A percentile compares a stretch with the other conserved stretches of the same genome.
phyloP scores from a whole-genome alignment of 2,113 vertebrate species.

The Sakesphorus luctuosus region DNA sequence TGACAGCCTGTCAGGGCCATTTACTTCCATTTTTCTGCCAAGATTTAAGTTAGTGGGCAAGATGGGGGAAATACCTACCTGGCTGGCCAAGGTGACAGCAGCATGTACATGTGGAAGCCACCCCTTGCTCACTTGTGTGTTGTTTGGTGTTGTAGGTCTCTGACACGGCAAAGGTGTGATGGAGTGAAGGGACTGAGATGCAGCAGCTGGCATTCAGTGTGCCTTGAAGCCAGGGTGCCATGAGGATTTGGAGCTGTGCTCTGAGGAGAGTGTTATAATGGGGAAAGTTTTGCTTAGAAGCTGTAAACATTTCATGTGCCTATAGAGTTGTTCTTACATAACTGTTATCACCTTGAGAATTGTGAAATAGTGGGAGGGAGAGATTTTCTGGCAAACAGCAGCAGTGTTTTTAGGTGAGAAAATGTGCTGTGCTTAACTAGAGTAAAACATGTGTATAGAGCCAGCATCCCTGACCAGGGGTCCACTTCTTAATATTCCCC shows the following conservation, averaged over 20 bases:
- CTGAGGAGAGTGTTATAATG: background rate
- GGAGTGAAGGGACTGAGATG: fast-evolving
- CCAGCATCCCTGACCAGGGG: background rate
- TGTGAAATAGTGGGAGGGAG: constrained; percentile 14
- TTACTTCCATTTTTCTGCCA: background rate
- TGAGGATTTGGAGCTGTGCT: background rate
- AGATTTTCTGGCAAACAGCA: background rate
- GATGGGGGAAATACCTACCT: background rate
- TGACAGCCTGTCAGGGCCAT: background rate
- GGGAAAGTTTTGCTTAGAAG: background rate
- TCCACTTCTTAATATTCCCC: background rate
- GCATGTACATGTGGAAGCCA: background rate
- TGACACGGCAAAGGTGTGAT: background rate
- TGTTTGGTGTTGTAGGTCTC: background rate
- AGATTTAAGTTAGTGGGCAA: background rate
- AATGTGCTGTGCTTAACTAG: background rate
- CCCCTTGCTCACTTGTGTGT: fast-evolving
- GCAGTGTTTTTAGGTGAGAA: background rate
- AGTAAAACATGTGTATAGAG: background rate
- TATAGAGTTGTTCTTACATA: background rate
- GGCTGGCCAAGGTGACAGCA: background rate
- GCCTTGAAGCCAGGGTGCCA: background rate
- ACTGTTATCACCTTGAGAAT: background rate
- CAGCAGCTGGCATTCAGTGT: background rate
- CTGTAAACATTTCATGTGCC: background rate